These are phyloP conservation scores for Phymanthus crucifer DNA, from an alignment of 92 coral and sea anemone species.

Conservation along the genomic window DNA sequence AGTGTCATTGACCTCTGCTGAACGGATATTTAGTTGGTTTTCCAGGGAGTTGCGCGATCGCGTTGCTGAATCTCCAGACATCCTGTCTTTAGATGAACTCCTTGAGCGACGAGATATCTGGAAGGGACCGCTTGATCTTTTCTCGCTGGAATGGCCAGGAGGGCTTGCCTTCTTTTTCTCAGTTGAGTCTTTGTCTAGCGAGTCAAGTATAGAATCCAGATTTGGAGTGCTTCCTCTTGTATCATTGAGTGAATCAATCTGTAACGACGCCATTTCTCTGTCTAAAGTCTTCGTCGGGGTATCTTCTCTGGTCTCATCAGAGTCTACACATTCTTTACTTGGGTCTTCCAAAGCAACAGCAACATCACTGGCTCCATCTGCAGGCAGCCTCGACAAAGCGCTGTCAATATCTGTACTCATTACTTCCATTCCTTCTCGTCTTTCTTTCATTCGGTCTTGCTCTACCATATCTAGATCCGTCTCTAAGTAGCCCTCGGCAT, in stretches of 20 bases:
- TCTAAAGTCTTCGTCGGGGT: background rate
- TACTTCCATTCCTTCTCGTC: conserved; percentile 12
- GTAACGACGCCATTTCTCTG: conserved; percentile 24
- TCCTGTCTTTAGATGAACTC: background rate
- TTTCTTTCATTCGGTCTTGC: background rate
- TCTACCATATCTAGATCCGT: conserved; percentile 49
- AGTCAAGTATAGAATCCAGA: conserved; percentile 21
- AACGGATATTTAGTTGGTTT: background rate
- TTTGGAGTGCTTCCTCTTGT: conserved; percentile 31
- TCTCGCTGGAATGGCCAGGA: background rate
- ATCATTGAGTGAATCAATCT: conserved; percentile 22
- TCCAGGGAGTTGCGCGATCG: background rate
- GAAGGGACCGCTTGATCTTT: conserved; percentile 8
- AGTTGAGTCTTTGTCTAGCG: conserved; percentile 16
- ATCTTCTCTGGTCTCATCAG: background rate
- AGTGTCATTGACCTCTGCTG: background rate
- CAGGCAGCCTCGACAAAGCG: conserved; percentile 35
- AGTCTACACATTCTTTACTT: background rate
- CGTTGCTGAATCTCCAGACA: background rate
- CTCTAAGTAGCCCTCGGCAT: conserved; percentile 42
- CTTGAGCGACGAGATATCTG: conserved; percentile 14
- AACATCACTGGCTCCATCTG: conserved; percentile 31
- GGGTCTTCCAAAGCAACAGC: conserved; percentile 13
- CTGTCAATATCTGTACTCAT: conserved; percentile 35
- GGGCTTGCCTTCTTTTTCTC: background rate